Conservation (phyloP, 2,797 vertebrate genomes). For the Sebastes elongatus region DNA sequence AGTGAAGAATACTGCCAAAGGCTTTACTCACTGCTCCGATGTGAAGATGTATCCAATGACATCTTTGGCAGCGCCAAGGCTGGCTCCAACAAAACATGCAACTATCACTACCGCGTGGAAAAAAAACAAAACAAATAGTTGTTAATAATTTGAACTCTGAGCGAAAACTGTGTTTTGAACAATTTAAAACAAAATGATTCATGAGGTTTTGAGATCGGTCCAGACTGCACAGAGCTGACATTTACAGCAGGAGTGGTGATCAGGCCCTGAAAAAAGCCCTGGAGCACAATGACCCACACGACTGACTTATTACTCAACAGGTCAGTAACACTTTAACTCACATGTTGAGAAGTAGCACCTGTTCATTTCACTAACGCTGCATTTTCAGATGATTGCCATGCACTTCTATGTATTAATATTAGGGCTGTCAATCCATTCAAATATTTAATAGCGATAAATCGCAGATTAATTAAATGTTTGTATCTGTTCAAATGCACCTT, state of each 20-base stretch:
- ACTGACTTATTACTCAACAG: not conserved
- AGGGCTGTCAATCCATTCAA: too few relatives aligned
- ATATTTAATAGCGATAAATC: too few relatives aligned
- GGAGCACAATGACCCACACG: not conserved
- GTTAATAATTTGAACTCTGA: not conserved
- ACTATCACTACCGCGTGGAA: conserved; percentile 62
- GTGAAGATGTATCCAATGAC: conserved; percentile 89
- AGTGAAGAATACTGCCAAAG: not conserved
- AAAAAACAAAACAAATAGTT: not conserved
- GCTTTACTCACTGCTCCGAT: conserved; percentile 83
- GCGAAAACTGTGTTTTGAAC: not conserved
- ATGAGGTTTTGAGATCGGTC: too few relatives aligned
- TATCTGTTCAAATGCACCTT: too few relatives aligned
- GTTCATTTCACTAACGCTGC: not conserved
- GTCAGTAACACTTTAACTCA: not conserved
- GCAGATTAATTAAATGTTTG: too few relatives aligned
- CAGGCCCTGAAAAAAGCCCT: too few relatives aligned
- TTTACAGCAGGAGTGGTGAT: too few relatives aligned
- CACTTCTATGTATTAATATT: not conserved
- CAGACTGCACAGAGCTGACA: too few relatives aligned
- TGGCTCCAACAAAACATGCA: conserved; percentile 68
- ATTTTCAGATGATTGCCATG: not conserved
- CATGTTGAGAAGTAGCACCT: not conserved
- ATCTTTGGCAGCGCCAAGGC: conserved; percentile 60
- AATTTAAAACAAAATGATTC: not conserved